Conservation (phyloP, 2,797 vertebrate species). For the Lophura swinhoii region DNA sequence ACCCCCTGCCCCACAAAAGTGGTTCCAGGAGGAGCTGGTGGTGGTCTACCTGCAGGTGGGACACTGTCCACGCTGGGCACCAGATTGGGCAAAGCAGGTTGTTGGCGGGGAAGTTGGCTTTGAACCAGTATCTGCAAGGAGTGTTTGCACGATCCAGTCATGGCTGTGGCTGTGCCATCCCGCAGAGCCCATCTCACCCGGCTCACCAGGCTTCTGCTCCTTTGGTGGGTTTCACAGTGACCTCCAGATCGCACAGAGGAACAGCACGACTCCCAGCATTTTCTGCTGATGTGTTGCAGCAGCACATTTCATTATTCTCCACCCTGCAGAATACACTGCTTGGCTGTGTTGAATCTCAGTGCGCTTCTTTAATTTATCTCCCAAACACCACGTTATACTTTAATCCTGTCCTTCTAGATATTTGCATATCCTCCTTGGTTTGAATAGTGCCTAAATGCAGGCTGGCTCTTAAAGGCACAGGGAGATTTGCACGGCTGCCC, state of each 20-base stretch:
- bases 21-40: not conserved
- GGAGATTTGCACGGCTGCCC: conserved; percentile 17
- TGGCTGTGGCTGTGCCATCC: fast-evolving
- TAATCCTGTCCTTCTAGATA: not conserved
- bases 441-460: not conserved
- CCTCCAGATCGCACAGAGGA: not conserved
- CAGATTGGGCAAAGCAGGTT: not conserved
- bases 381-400: not conserved
- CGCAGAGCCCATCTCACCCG: fast-evolving
- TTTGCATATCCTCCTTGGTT: not conserved
- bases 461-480: not conserved
- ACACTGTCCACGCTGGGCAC: fast-evolving
- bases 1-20: not conserved
- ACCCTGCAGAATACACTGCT: not conserved
- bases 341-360: not conserved
- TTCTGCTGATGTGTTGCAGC: not conserved
- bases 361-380: conserved; percentile 28
- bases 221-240: not conserved
- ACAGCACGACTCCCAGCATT: not conserved
- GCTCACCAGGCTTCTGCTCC: not conserved
- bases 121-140: not conserved
- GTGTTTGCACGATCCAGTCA: not conserved
- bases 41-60: not conserved
- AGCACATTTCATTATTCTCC: not conserved
- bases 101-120: not conserved